Evolutionary conservation across 2,113 vertebrate species (phyloP).

Genomic region (Python bivittatus): DNA sequence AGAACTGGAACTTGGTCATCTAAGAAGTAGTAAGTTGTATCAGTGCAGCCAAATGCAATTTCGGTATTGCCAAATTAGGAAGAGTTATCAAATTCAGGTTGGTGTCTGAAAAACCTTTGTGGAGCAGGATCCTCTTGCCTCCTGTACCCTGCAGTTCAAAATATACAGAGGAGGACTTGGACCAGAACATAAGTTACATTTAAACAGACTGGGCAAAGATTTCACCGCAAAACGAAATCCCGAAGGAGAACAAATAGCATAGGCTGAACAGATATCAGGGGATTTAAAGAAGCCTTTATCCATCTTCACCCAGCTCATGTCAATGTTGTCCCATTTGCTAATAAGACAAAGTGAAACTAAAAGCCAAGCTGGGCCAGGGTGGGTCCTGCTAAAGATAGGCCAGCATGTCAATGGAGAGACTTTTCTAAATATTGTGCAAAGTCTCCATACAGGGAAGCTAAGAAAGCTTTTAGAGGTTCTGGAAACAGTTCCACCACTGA

Average conservation of each 20-base stretch:
- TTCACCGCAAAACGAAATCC: not conserved
- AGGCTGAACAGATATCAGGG: not conserved
- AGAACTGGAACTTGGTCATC: constrained; percentile 9
- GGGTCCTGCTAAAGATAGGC: accelerated
- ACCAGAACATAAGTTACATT: not conserved
- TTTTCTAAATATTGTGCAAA: constrained; percentile 52
- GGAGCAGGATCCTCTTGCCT: not conserved
- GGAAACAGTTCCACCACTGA: constrained; percentile 18
- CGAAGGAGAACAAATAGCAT: not conserved
- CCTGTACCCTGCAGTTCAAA: constrained; percentile 11
- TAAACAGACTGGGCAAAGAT: constrained; percentile 22
- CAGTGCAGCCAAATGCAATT: constrained; percentile 9
- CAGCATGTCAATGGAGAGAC: constrained; percentile 6
- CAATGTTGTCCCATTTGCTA: not conserved
- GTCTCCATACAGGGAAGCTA: constrained; percentile 51
- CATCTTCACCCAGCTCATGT: not conserved
- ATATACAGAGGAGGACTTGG: not conserved
- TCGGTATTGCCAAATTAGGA: constrained; percentile 22
- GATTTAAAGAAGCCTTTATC: not conserved
- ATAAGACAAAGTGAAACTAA: not conserved
- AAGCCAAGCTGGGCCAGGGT: constrained; percentile 6
- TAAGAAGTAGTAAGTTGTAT: not conserved
- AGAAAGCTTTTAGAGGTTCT: constrained; percentile 54
- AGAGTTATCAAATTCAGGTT: constrained; percentile 10
- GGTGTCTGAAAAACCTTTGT: constrained; percentile 14